Percentiles rank a stretch among this genome's conserved stretches.
phyloP scores from a whole-genome alignment of 2,797 vertebrate genomes.

The Odontamblyopus rebecca region DNA sequence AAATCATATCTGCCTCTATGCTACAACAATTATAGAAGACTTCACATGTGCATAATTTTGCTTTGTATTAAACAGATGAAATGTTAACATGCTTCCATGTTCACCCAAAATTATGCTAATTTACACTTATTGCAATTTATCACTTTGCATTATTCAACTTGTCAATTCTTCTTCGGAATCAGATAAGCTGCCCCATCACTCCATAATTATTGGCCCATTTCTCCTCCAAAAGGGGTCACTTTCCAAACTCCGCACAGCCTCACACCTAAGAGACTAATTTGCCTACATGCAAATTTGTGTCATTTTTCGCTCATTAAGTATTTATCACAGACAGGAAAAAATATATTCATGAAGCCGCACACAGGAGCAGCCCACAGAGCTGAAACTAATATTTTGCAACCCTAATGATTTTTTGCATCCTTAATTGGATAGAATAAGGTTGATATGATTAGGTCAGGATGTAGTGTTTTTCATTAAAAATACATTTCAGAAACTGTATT shows the following conservation, averaged over 20 bases:
- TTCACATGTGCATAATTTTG: constrained; percentile 91
- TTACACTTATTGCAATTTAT: constrained; percentile 90
- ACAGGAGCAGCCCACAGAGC: constrained; percentile 89
- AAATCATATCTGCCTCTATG: constrained; percentile 74
- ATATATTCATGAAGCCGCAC: constrained; percentile 90
- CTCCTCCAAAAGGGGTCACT: constrained; percentile 89
- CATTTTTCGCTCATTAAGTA: constrained; percentile 98
- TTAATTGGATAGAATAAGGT: constrained; percentile 99
- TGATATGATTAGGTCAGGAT: constrained; percentile 99
- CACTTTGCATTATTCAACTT: constrained; percentile 88
- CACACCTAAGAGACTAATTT: constrained; percentile 95
- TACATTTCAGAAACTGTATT: constrained; percentile 98
- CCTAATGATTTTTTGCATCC: constrained; percentile 99
- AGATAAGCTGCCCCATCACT: constrained; percentile 80
- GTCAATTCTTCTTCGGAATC: constrained; percentile 85
- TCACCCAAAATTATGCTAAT: constrained; percentile 86
- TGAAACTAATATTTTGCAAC: constrained; percentile 99
- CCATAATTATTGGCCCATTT: constrained; percentile 86
- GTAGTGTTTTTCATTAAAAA: constrained; percentile 99
- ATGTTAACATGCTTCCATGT: constrained; percentile 83
- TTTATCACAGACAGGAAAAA: constrained; percentile 89
- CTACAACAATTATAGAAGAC: constrained; percentile 81
- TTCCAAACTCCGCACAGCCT: constrained; percentile 89
- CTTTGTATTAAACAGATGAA: constrained; percentile 92
- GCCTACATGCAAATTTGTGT: constrained; percentile 97